Base-by-base conservation (phyloP, 2,888 invertebrate species). In the Tricholauxania praeusta region DNA sequence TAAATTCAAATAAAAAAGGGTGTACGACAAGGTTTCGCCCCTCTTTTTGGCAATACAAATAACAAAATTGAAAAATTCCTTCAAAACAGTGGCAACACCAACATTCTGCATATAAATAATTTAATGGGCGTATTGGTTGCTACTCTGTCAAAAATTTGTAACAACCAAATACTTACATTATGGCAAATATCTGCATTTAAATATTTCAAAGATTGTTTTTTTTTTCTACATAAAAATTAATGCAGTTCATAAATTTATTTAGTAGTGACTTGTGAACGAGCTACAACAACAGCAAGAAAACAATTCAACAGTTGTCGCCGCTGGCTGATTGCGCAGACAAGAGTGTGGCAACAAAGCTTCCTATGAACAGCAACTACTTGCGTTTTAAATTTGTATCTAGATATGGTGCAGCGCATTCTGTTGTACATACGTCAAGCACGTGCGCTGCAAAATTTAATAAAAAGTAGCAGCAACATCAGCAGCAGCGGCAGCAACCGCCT, bases 171-270 rank as follows among this genome's bases (percentile, higher is more conserved):
- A 39, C 10, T 39, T 39, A 1, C 39, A 14, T 17, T 12, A 6
- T 57, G 14, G 22, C 62, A 48, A 64, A 64, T 71, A 47, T 28
- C 39, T 55, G n/a, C 53, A 64, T 71, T 71, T 63, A 64, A 62
- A 28, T 52, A 63, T 64, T 71, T 22, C 48, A 22, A 8, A 63
- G 47, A 71, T 47, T 49, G 17, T 59, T 57, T 15, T 15, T 19
- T 28, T 15, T 67, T 17, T 15, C 15, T 22, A 28, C 32, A 28
- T n/a, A 49, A 49, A 32, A 39, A 28, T 55, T 32, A 53, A 55
- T 71, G 71, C 71, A 62, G 63, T 63, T 53, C 71, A 53, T 69
- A 62, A 51, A 62, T 62, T 69, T 47, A 39, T 60, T 22, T 28
- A 28, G 22, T 57, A 28, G 57, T 28, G 22, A 22, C 57, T 57